phyloP scores from a whole-genome alignment of 2,113 vertebrate species.

The Sminthopsis crassicaudata region DNA sequence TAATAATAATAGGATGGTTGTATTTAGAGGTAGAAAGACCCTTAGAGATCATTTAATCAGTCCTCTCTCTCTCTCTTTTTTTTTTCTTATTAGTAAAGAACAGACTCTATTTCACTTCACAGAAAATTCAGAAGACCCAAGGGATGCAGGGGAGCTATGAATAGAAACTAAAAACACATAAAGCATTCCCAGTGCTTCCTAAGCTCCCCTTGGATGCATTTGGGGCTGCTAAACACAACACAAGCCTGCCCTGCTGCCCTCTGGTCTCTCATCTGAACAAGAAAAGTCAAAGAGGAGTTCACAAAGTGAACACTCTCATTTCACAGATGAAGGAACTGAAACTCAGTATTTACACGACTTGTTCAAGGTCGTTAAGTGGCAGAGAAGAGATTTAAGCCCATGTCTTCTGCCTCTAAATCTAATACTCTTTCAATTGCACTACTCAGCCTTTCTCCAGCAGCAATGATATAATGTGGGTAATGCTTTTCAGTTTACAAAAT shows the following conservation, averaged over 20 bases:
- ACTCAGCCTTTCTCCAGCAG: background rate
- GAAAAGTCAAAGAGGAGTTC: background rate
- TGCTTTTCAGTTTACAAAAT: background rate
- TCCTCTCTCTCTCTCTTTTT: background rate
- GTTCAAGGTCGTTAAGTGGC: background rate
- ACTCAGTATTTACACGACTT: background rate
- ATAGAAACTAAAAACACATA: background rate
- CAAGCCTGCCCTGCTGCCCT: background rate
- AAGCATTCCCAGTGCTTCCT: background rate
- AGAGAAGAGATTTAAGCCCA: background rate
- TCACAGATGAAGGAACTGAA: background rate
- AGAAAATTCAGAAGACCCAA: background rate
- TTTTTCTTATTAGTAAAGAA: background rate
- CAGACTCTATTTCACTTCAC: background rate
- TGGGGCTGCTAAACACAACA: background rate
- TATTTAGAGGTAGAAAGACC: background rate
- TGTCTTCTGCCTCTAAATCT: background rate
- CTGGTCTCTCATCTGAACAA: background rate
- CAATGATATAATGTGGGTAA: background rate
- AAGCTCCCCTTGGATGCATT: background rate
- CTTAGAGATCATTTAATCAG: background rate
- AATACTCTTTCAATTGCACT: background rate
- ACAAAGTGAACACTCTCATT: background rate
- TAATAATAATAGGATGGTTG: background rate
- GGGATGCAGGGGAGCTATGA: background rate